These are phyloP conservation scores for Solenodon paradoxus DNA, from an alignment of 2,113 vertebrate species.

Conservation along the genomic window DNA sequence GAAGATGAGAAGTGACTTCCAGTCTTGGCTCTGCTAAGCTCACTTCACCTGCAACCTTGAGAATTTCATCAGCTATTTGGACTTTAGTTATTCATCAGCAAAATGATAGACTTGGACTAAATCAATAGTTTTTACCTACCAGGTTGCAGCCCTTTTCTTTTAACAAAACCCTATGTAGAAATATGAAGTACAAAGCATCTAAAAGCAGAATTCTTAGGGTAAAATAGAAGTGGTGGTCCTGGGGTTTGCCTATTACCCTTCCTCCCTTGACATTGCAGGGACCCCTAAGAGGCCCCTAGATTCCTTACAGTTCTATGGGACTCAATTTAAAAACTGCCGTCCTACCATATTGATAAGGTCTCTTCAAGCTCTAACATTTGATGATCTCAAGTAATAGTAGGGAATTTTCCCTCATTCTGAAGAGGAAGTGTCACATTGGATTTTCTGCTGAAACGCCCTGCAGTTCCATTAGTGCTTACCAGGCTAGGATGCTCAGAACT, in stretches of 20 bases:
- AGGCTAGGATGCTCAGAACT: background rate
- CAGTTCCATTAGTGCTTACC: background rate
- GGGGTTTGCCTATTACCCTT: background rate
- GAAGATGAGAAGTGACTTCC: background rate
- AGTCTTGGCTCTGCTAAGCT: background rate
- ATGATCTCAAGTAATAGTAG: background rate
- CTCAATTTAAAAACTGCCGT: background rate
- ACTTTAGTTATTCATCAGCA: background rate
- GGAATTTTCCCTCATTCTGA: background rate
- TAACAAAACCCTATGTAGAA: background rate
- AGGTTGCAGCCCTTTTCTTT: background rate
- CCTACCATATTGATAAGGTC: background rate
- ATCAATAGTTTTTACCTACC: background rate
- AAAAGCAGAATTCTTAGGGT: background rate
- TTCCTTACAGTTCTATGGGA: background rate
- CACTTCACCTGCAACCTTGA: background rate
- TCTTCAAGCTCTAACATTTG: background rate
- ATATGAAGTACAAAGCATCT: background rate
- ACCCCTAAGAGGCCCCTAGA: accelerated
- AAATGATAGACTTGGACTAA: background rate
- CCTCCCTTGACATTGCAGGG: accelerated
- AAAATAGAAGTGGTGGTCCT: background rate
- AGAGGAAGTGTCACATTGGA: background rate
- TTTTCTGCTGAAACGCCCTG: background rate
- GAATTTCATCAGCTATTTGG: background rate